Evolutionary conservation across 1,140 invertebrate genomes (phyloP), one percentile per base, ranked within the genome.

Genomic region (Drosophila repletoides): DNA sequence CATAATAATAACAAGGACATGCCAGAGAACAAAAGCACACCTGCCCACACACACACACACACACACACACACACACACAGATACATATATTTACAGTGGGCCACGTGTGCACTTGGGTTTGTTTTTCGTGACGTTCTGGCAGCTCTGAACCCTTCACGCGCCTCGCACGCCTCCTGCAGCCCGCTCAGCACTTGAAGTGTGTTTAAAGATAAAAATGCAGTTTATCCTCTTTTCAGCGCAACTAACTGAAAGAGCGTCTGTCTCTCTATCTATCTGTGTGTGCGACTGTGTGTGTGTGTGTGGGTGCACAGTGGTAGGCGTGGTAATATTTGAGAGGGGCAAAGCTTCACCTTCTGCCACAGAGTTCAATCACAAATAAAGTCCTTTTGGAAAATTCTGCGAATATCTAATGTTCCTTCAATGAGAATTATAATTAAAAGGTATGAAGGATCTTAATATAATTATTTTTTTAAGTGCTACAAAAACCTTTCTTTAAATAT

Each of bases 161-260:
- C 46, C 36, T 21, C 46, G 10, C 28, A 7, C 41, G 33, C 28
- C 12, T 22, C 29, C 24, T 48, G 4, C 29, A 9, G 38, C 43
- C 24, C 40, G 51, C 75, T 53, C 63, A 41, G 49, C 80, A 72
- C 80, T 84, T 84, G 56, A 86, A 84, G 81, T 84, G 80, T 84
- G 80, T 84, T 84, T 84, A 84, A 84, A 84, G 80, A 84, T 86
- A 84, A 87, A 84, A 84, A 84, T 84, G 80, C 80, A 84, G 80
- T 84, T 84, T 84, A 84, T 84, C 80, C 80, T 84, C 80, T 84
- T 86, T 84, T 86, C 80, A 86, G 53, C 72, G 80, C 70, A 74
- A 86, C 74, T 84, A 80, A 84, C 74, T 80, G 72, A 64, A 69
- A 52, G 51, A 33, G 34, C 9, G 46, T 45, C 29, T 67, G 38